These are phyloP conservation scores for Empidonax traillii DNA, from an alignment of 2,113 vertebrate genomes.

Conservation along the genomic window DNA sequence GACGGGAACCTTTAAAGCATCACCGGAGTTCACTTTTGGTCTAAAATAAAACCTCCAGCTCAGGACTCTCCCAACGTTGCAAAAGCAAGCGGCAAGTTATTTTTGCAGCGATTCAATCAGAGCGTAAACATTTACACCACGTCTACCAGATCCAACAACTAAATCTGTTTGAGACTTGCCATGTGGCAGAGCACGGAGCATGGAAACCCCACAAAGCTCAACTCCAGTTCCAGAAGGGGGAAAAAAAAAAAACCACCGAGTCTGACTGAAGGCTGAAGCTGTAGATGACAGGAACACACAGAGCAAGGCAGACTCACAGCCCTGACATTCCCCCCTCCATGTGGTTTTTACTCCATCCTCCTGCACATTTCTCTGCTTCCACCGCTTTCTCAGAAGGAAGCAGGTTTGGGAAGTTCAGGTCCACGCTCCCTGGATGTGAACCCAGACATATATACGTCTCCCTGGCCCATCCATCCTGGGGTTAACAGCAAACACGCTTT, in stretches of 20 bases:
- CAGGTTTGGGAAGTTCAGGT: neutral
- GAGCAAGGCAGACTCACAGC: neutral
- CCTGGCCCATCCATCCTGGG: neutral
- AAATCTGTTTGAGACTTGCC: conserved; percentile 9
- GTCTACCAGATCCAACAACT: conserved; percentile 23
- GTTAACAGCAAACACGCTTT: neutral
- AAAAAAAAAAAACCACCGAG: neutral
- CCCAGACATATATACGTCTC: neutral
- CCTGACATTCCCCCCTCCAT: neutral
- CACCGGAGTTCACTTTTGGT: neutral
- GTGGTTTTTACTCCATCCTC: neutral
- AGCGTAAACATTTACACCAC: conserved; percentile 36
- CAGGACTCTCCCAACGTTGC: neutral
- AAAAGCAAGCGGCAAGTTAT: conserved; percentile 14
- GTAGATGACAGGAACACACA: neutral
- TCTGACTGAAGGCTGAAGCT: neutral
- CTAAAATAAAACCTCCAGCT: neutral
- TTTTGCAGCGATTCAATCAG: conserved; percentile 32
- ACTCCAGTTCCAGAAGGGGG: neutral
- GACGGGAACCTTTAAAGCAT: neutral
- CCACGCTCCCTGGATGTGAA: neutral
- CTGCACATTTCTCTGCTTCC: neutral
- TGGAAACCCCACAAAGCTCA: neutral
- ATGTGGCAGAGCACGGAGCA: neutral
- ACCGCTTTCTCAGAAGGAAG: neutral